Base-by-base conservation (phyloP, 2,888 invertebrate species). In the Platycheirus albimanus region DNA sequence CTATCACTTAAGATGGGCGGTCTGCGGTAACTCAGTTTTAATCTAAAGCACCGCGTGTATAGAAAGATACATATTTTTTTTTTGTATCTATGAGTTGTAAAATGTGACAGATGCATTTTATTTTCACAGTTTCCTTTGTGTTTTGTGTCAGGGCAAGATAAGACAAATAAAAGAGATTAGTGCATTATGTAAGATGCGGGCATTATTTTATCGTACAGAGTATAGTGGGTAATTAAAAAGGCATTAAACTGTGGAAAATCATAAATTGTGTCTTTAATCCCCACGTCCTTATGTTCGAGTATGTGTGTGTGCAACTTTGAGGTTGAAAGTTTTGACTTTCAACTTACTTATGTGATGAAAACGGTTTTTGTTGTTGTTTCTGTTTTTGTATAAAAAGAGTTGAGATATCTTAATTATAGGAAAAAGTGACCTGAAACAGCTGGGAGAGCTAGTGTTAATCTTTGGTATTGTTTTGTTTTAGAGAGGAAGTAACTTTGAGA, bases 181-280 rank as follows among this genome's bases (percentile, higher is more conserved):
- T 51, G 61, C 24, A 45, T 54, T 54, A 56, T 69, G 38, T 45
- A 61, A 61, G 61, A 61, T 56, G 36, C 54, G 33, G 47, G 36
- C 36, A 69, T 69, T 56, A 10, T 47, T 56, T 69, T 58, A 45
- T 69, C n/a, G n/a, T n/a, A n/a, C n/a, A 15, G 19, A 58, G 70
- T 51, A 19, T 61, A 38, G 71, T n/a, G n/a, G n/a, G n/a, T 43
- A 71, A 71, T 71, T 71, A 71, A 71, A 71, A 71, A 71, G 24
- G 45, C 71, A 71, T 71, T 71, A 71, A 38, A 41, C 30, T 20
- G 47, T 36, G 19, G 28, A 58, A 49, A 70, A 41, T 49, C 70
- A 49, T 58, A 70, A 7, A 52, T 11, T 66, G 10, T 19, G 47
- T 47, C n/a, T 54, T 19, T 36, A 54, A 61, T 61, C 28, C 13